Percentiles rank a stretch among this genome's conserved stretches.
Evolutionary conservation across 2,797 vertebrate species (phyloP).

Genomic region (Gambelia wislizenii): DNA sequence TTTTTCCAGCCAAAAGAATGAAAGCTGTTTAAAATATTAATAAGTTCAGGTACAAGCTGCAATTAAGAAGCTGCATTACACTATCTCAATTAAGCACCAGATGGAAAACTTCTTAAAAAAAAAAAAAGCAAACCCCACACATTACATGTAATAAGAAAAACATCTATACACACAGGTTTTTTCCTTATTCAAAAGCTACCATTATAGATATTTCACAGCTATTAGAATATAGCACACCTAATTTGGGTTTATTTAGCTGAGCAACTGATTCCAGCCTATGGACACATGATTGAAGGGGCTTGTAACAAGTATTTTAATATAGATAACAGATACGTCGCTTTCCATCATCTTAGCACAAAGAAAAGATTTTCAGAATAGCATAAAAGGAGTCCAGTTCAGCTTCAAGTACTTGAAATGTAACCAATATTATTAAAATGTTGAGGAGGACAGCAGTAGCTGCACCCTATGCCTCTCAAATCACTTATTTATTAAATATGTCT

Average conservation of each 20-base stretch:
- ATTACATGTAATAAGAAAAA: neutral
- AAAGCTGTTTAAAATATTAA: conserved; percentile 43
- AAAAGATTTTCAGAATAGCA: neutral
- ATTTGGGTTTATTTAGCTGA: neutral
- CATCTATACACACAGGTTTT: neutral
- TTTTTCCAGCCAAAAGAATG: conserved; percentile 23
- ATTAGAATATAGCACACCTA: neutral
- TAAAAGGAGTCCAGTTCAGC: neutral
- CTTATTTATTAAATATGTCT: neutral
- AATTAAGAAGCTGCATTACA: conserved; percentile 3
- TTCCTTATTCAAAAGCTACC: neutral
- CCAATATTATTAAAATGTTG: neutral
- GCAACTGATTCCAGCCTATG: neutral
- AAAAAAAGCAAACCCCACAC: neutral
- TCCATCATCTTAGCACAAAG: neutral
- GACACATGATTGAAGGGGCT: neutral
- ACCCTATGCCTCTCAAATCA: neutral
- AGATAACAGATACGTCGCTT: neutral
- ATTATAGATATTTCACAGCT: neutral
- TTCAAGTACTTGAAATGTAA: neutral
- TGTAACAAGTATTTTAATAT: neutral
- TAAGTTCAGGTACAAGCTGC: conserved; percentile 10
- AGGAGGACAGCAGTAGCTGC: neutral
- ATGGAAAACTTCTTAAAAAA: conserved; percentile 4
- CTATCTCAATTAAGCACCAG: neutral